phyloP scores from a whole-genome alignment of 2,113 vertebrate species.

The Oncorhynchus tshawytscha region DNA sequence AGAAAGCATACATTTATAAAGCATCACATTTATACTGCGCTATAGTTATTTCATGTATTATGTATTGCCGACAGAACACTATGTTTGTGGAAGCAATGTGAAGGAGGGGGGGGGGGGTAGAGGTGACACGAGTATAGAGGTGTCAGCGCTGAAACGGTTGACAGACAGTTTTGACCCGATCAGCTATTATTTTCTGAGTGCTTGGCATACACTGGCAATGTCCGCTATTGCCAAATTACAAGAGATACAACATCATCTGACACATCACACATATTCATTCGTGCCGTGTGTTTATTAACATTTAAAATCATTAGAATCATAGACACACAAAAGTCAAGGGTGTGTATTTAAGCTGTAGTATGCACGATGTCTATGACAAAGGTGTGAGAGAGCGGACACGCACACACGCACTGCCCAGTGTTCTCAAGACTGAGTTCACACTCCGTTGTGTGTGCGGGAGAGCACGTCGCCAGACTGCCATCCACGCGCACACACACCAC shows the following conservation, averaged over 20 bases:
- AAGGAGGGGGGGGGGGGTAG: background rate
- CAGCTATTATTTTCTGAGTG: background rate
- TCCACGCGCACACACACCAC: slow-evolving; percentile 14
- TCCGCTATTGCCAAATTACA: background rate
- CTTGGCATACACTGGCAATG: background rate
- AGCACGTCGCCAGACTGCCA: slow-evolving; percentile 8
- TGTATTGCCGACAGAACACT: too few relatives aligned
- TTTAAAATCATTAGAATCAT: too few relatives aligned
- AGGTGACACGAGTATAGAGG: background rate
- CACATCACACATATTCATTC: background rate
- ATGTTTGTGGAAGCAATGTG: background rate
- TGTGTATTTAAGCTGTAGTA: background rate
- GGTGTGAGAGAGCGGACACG: background rate
- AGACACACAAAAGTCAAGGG: too few relatives aligned
- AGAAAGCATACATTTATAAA: too few relatives aligned
- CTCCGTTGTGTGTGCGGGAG: background rate
- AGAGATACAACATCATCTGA: background rate
- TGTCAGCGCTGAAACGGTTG: background rate
- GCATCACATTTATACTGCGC: background rate
- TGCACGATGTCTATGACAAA: background rate
- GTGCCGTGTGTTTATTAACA: too few relatives aligned
- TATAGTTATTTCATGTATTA: background rate
- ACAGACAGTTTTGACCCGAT: background rate
- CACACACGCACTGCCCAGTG: background rate
- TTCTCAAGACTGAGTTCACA: slow-evolving; percentile 10